Evolutionary conservation across 2,888 invertebrate species (phyloP), one percentile per base, ranked within the genome.

Genomic region (Cyaniris semiargus): DNA sequence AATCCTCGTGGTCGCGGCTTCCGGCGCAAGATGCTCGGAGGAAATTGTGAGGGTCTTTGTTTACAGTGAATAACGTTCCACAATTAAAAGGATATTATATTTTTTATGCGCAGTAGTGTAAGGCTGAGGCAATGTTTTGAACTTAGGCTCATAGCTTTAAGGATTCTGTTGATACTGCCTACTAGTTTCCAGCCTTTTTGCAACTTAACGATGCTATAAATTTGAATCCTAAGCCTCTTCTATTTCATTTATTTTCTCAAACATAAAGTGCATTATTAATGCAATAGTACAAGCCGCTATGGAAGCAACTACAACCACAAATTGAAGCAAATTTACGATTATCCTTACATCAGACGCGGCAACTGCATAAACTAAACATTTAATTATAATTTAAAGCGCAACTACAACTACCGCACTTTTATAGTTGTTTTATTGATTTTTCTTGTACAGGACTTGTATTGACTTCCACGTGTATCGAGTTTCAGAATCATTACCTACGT

Each of bases 1-100:
- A 76, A 79, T 78, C 78, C 75, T 78, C 75, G 74, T 74, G 75
- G 76, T 78, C 70, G 58, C 66, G 72, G 74, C 78, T 76, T 78
- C 78, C 78, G 78, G 71, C 74, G 53, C 27, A 53, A 74, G 44
- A 72, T 72, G 78, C 58, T 76, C 76, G 72, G 53, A 78, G 76
- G 78, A 76, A 53, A 74, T 53, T 74, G 74, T 74, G 53, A 74
- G 74, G 74, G 74, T 27, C 74, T 53, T 74, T 74, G 74, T 74
- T 74, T 74, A 74, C 72, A 23, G 72, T 72, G 72, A 72, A 72
- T 72, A 71, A 72, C 74, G 53, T 74, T 74, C 74, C 13, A 74
- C 48, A 74, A 74, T 74, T 74, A 74, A 74, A 74, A 74, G 74
- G 74, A 74, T 74, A 74, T 53, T 48, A 44, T 21, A 48, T 74